These are phyloP conservation scores for Lagria hirta DNA, from an alignment of 2,888 invertebrate species.

Conservation along the genomic window DNA sequence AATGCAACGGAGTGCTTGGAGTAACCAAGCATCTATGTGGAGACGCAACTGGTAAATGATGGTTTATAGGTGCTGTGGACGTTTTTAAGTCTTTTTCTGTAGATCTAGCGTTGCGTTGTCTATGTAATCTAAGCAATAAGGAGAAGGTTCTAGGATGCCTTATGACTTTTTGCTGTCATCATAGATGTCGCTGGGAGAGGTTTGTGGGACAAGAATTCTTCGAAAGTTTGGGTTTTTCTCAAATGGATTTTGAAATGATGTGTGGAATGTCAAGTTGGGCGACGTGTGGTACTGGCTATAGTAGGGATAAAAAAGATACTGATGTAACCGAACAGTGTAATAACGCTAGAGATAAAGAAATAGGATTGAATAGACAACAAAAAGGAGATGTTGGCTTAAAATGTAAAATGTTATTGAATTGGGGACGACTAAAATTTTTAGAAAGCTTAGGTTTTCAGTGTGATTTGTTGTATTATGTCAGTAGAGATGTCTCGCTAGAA, in stretches of 20 bases:
- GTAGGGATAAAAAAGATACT: constrained; percentile 54
- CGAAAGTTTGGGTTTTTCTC: constrained; percentile 59
- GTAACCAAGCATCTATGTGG: constrained; percentile 90
- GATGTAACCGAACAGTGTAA: constrained; percentile 18
- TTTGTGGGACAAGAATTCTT: constrained; percentile 71
- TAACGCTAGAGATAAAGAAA: constrained; percentile 40
- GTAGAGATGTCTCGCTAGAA: constrained; percentile 68
- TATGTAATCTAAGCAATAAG: constrained; percentile 54
- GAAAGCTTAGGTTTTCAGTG: constrained; percentile 61
- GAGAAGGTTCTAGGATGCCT: constrained; percentile 61
- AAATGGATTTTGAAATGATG: constrained; percentile 71
- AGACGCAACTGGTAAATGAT: constrained; percentile 71
- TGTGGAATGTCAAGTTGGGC: constrained; percentile 88
- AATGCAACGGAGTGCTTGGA: constrained; percentile 63
- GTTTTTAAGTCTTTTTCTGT: too few species aligned
- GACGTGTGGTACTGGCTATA: constrained; percentile 73
- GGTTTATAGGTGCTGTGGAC: constrained; percentile 4
- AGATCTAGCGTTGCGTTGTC: constrained; percentile 75
- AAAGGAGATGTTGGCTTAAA: constrained; percentile 67
- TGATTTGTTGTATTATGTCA: constrained; percentile 67
- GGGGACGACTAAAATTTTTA: constrained; percentile 69
- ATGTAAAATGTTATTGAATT: constrained; percentile 78
- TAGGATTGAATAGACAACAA: constrained; percentile 53
- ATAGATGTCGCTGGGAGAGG: constrained; percentile 72
- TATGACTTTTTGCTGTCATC: constrained; percentile 90